Conservation (phyloP, 2,888 invertebrate genomes). For the Merodon equestris region DNA sequence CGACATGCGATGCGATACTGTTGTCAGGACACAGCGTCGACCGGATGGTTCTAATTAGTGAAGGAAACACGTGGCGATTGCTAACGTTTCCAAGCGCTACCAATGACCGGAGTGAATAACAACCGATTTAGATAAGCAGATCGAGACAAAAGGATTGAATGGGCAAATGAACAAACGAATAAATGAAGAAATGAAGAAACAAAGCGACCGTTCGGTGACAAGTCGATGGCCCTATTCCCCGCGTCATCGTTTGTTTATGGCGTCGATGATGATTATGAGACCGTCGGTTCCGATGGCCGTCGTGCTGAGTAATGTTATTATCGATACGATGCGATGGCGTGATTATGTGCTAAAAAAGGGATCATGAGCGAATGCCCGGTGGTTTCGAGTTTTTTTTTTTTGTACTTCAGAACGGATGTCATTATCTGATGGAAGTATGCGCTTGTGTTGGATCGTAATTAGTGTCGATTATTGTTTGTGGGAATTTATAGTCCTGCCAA, state of each 20-base stretch:
- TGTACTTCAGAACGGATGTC: not conserved
- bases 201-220: not conserved
- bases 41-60: conserved; percentile 60
- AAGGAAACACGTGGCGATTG: conserved; percentile 9
- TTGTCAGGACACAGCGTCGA: conserved; percentile 38
- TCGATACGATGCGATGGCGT: not conserved
- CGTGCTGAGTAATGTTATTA: not conserved
- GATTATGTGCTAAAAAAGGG: conserved; percentile 5
- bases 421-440: not conserved
- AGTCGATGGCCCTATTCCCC: too few species aligned
- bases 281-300: not conserved
- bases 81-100: not conserved
- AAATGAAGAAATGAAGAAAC: not conserved
- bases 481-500: not conserved
- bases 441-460: not conserved
- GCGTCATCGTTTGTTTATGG: not conserved
- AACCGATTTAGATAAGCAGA: conserved; percentile 36
- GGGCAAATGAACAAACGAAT: too few species aligned
- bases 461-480: not conserved
- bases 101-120: conserved; percentile 42
- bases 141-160: not conserved
- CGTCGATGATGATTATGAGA: not conserved
- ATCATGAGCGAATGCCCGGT: not conserved
- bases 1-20: conserved; percentile 60
- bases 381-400: not conserved